Conservation (phyloP, 2,797 vertebrate species). For the Esox lucius region DNA sequence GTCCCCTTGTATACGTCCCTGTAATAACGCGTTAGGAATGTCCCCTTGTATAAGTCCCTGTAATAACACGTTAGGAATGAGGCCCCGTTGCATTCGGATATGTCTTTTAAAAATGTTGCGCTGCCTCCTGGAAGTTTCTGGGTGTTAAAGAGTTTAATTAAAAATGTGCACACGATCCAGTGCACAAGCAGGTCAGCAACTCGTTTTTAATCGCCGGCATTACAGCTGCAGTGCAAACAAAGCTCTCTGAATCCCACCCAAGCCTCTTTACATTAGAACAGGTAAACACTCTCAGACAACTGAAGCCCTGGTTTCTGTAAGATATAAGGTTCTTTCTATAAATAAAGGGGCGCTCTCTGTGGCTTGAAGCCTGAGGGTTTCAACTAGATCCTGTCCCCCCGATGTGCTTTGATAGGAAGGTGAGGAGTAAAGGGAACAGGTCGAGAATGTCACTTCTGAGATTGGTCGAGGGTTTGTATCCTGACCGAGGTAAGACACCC, state of each 20-base stretch:
- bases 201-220: slow-evolving; percentile 18
- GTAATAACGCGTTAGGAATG: no score
- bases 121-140: background rate
- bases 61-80: slow-evolving; percentile 7
- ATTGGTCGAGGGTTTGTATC: no score
- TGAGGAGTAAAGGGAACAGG: no score
- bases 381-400: no score
- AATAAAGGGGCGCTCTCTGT: background rate
- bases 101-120: slow-evolving; percentile 1
- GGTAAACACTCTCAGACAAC: background rate
- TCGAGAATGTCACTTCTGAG: no score
- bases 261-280: background rate
- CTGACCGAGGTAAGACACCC: no score
- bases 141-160: slow-evolving; percentile 7
- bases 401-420: no score
- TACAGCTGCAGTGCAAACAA: slow-evolving; percentile 2
- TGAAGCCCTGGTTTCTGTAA: background rate
- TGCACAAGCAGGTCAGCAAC: slow-evolving; percentile 17
- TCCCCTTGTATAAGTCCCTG: no score
- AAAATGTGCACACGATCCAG: slow-evolving; percentile 15
- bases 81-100: background rate
- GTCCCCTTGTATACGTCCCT: no score
- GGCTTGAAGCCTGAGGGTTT: no score
- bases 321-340: background rate
- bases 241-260: background rate